phyloP scores from a whole-genome alignment of 2,797 vertebrate species.

The Eupleurogrammus muticus region DNA sequence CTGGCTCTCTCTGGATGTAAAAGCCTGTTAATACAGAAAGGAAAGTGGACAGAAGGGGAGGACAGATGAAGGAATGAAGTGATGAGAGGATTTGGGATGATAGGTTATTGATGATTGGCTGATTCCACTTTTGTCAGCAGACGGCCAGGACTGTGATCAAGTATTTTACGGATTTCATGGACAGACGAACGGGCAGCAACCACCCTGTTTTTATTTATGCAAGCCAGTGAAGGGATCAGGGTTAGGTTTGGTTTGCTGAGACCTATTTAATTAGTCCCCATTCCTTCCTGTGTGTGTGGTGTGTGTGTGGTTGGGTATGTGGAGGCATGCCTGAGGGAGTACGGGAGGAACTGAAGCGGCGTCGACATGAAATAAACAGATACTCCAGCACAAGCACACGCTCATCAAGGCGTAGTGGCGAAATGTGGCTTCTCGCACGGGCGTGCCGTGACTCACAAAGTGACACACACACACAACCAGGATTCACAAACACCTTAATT shows the following conservation, averaged over 20 bases:
- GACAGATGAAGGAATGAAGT: conserved; percentile 20
- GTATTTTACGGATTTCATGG: conserved; percentile 19
- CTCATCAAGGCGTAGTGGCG: conserved; percentile 6
- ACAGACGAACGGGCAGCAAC: conserved; percentile 23
- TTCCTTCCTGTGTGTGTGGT: conserved; percentile 9
- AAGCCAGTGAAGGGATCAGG: conserved; percentile 19
- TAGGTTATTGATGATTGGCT: too few relatives aligned
- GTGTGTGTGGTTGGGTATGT: conserved; percentile 3
- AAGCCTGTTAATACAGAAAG: not conserved
- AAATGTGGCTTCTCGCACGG: conserved; percentile 4
- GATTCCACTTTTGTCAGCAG: too few relatives aligned
- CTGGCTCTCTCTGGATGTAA: not conserved
- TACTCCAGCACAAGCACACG: conserved; percentile 16
- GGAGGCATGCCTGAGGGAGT: conserved; percentile 20
- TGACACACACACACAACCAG: conserved; percentile 17
- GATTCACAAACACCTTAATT: conserved; percentile 38
- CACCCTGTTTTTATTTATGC: conserved; percentile 29
- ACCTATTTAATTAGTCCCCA: conserved; percentile 35
- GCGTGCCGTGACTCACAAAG: conserved; percentile 24
- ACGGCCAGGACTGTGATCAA: conserved; percentile 17
- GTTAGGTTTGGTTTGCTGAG: conserved; percentile 29
- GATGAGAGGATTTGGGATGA: conserved; percentile 24
- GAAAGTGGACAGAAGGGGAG: not conserved
- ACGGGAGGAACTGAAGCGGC: conserved; percentile 24
- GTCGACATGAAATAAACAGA: conserved; percentile 48